Conservation (phyloP, 2,888 invertebrate genomes). For the Lordiphosa fenestrarum region DNA sequence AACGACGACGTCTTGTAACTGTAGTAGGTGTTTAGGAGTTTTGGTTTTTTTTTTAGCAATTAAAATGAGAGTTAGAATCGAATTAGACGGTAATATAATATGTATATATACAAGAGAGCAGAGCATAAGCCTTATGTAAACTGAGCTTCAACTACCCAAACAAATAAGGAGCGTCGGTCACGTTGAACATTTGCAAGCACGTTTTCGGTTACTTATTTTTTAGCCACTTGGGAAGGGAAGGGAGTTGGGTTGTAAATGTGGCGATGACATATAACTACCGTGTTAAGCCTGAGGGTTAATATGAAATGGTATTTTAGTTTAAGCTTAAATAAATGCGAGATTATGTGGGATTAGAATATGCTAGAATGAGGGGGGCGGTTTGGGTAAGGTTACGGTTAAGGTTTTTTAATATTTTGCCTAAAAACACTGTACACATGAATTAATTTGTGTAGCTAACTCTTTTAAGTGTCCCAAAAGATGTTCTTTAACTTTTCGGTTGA, state of each 20-base stretch:
- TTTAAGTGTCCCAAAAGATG: no score
- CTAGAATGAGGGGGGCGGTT: no score
- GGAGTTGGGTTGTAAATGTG: neutral
- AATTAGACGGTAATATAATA: conserved; percentile 40
- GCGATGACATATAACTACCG: conserved; percentile 59
- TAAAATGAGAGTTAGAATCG: conserved; percentile 43
- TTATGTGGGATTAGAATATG: neutral
- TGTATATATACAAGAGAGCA: conserved; percentile 31
- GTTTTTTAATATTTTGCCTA: no score
- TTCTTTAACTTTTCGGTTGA: no score
- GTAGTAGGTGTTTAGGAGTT: conserved; percentile 34
- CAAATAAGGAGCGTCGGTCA: conserved; percentile 55
- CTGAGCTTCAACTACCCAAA: conserved; percentile 40
- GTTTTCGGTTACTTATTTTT: conserved; percentile 46
- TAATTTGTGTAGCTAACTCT: no score
- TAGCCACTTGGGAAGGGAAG: neutral
- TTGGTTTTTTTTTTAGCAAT: conserved; percentile 36
- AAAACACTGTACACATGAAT: no score
- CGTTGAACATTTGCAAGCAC: conserved; percentile 58
- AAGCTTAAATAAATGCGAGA: conserved; percentile 22
- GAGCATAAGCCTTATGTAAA: conserved; percentile 32
- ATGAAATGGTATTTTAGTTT: conserved; percentile 35
- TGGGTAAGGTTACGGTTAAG: no score
- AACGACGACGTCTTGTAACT: conserved; percentile 18
- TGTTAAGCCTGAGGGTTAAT: conserved; percentile 39